A percentile compares a stretch with the other conserved stretches of the same genome.
Evolutionary conservation across 2,113 vertebrate species (phyloP).

Genomic region (Syrmaticus mikado): DNA sequence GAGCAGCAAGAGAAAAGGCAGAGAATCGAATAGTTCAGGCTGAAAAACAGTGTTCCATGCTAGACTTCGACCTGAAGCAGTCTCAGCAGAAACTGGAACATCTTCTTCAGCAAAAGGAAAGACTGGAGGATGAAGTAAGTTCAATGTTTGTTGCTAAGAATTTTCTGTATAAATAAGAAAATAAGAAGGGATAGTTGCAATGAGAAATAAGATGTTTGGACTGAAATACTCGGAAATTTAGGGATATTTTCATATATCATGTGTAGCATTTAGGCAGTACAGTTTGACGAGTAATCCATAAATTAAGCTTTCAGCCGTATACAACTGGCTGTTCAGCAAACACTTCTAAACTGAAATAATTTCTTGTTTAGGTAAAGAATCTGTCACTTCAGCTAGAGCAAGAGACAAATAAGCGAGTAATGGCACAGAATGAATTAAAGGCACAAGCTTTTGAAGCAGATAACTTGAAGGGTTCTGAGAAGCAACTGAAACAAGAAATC

Average conservation of each 20-base stretch:
- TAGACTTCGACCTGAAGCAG: slow-evolving; percentile 97
- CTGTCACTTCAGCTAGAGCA: slow-evolving; percentile 90
- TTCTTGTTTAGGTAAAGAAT: slow-evolving; percentile 85
- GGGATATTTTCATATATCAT: neutral
- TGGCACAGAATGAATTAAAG: slow-evolving; percentile 91
- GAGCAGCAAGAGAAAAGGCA: slow-evolving; percentile 88
- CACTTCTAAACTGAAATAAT: neutral
- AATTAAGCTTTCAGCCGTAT: neutral
- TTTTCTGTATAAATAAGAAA: neutral
- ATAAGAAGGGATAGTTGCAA: neutral
- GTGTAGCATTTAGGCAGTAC: neutral
- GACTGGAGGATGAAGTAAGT: slow-evolving; percentile 94
- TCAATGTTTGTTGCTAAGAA: neutral
- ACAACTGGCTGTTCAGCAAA: neutral
- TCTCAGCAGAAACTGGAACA: slow-evolving; percentile 97
- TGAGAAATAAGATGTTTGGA: neutral
- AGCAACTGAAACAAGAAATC: slow-evolving; percentile 97
- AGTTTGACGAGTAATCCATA: neutral
- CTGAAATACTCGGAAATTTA: neutral
- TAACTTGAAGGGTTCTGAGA: slow-evolving; percentile 91
- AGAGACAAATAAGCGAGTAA: slow-evolving; percentile 88
- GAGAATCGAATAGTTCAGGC: slow-evolving; percentile 93
- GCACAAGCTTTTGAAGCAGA: slow-evolving; percentile 89
- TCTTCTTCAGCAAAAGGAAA: slow-evolving; percentile 93
- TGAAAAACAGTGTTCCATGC: slow-evolving; percentile 97